Evolutionary conservation across 2,888 invertebrate species (phyloP).

Genomic region (Caenorhabditis sp.): DNA sequence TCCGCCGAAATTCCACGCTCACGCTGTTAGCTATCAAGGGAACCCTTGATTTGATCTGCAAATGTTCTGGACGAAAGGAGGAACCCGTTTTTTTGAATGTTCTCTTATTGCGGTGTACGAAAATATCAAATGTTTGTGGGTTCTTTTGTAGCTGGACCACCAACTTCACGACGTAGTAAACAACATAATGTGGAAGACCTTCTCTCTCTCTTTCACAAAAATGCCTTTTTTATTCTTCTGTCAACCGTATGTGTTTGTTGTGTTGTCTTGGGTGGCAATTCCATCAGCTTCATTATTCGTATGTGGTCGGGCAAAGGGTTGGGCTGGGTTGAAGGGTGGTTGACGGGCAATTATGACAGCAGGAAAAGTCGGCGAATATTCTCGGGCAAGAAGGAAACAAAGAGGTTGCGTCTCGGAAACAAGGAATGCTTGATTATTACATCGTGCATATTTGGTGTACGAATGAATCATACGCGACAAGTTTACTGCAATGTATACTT

Average conservation of each 20-base stretch:
- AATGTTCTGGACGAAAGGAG: neutral
- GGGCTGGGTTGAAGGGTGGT: slow-evolving; percentile 35
- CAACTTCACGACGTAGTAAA: slow-evolving; percentile 30
- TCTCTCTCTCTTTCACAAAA: slow-evolving; percentile 10
- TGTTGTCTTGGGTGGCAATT: slow-evolving; percentile 40
- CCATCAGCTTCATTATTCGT: slow-evolving; percentile 53
- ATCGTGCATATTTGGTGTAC: slow-evolving; percentile 46
- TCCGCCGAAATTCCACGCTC: neutral
- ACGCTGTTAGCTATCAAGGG: neutral
- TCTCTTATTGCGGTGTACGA: slow-evolving; percentile 40
- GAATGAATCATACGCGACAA: slow-evolving; percentile 25
- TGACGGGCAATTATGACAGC: slow-evolving; percentile 43
- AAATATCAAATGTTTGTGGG: slow-evolving; percentile 30
- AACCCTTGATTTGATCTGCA: slow-evolving; percentile 3
- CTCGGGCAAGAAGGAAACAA: slow-evolving; percentile 39
- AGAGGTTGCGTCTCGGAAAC: slow-evolving; percentile 30
- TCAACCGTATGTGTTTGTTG: slow-evolving; percentile 22
- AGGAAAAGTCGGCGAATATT: slow-evolving; percentile 47
- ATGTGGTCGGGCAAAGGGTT: slow-evolving; percentile 20
- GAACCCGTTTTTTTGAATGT: slow-evolving; percentile 22
- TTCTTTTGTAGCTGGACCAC: slow-evolving; percentile 33
- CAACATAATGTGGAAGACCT: slow-evolving; percentile 35
- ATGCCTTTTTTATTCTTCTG: slow-evolving; percentile 15
- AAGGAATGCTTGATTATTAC: slow-evolving; percentile 46
- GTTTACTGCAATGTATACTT: slow-evolving; percentile 7